Evolutionary conservation across 2,113 vertebrate species (phyloP), one percentile per base, ranked within the genome.

Genomic region (Zeus faber): DNA sequence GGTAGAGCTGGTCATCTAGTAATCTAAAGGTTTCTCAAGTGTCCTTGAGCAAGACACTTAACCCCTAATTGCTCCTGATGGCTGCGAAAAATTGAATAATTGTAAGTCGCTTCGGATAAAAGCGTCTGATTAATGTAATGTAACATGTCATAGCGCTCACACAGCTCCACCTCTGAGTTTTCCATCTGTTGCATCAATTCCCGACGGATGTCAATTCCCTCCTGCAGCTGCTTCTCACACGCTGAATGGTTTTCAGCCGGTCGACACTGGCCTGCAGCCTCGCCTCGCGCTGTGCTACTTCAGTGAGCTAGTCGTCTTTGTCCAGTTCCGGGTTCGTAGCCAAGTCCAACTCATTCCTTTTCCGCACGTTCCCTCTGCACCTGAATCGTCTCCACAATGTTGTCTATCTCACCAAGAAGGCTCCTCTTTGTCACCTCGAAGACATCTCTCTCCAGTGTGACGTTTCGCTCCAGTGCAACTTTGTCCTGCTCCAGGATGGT

Each of bases 111-210:
- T n/a, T n/a, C n/a, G n/a, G n/a, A n/a, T n/a, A n/a, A n/a, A n/a
- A n/a, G n/a, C n/a, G n/a, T n/a, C n/a, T n/a, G n/a, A n/a, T n/a
- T n/a, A n/a, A n/a, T n/a, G n/a, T n/a, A n/a, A n/a, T n/a, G n/a
- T n/a, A n/a, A n/a, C n/a, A n/a, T n/a, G n/a, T n/a, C n/a, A n/a
- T n/a, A n/a, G n/a, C n/a, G n/a, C 2, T 76, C 63, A 2, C 8
- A 2, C 14, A 76, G 43, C n/a, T 87, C 62, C 43, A 58, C 50
- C 49, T 77, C 49, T 7, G 73, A 29, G 0, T 0, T 24, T 22
- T 73, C 64, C 21, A 40, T 63, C 45, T 67, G 58, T 9, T 29
- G 26, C 8, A 1, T 40, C 26, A 73, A n/a, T 1, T 68, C 68
- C 18, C 14, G 13, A 5, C 39, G 55, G 13, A 27, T 69, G 24